Evolutionary conservation across 2,113 vertebrate genomes (phyloP), one percentile per base, ranked within the genome.

Genomic region (Mus pahari): DNA sequence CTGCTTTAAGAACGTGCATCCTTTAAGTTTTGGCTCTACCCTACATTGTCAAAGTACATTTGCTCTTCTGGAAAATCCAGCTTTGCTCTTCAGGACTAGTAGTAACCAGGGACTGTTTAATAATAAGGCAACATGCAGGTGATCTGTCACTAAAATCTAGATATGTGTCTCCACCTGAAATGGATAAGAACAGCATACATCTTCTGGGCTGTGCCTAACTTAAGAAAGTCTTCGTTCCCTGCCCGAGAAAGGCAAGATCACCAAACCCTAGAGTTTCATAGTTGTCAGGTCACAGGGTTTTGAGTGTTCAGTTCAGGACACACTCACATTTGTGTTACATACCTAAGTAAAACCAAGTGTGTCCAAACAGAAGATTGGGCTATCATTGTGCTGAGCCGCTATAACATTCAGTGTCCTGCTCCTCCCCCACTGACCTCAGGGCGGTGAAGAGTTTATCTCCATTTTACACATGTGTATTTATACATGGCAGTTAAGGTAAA

Each of bases 261-360:
- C 20, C 45, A 78, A 92, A 90, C 92, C 66, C 45, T 2, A 9
- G 81, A 68, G 9, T 79, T 50, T 89, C 86, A 86, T 26, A 68
- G 14, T 64, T 50, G 48, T 58, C 55, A 1, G 45, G 48, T 58
- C 55, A 1, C n/a, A 82, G 62, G 90, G 36, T 91, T 91, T 39
- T 1, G 45, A 48, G 26, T 55, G 28, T 91, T 93, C 60, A 77
- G 50, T 62, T 50, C 31, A 89, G 48, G 64, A 74, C 13, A 1
- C 39, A 79, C 60, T 48, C 39, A 36, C 70, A 64, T 81, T 79
- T 94, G 28, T 92, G 26, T 50, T 88, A 2, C 58, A 74, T 33
- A 70, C 22, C 17, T 86, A 26, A 55, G 48, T 39, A 88, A 96
- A 91, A 58, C 5, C 28, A n/a, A 92, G 94, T 58, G 86, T 68